phyloP scores from a whole-genome alignment of 1,140 invertebrate species.

The Bombus pascuorum region DNA sequence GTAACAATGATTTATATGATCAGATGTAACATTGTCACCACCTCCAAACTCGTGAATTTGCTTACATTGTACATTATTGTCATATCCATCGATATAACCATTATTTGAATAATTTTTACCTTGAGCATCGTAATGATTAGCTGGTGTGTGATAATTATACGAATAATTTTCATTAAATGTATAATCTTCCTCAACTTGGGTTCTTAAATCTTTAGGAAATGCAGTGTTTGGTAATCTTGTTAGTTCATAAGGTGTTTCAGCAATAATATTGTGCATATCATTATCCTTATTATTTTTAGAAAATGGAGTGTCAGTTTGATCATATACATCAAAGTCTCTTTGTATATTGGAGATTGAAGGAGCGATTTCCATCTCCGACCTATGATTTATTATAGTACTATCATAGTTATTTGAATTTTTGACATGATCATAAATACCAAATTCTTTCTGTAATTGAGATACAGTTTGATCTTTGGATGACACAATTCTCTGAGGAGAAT shows the following conservation, averaged over 20 bases:
- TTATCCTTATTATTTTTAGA: constrained; percentile 60
- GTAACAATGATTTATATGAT: constrained; percentile 73
- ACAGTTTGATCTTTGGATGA: constrained; percentile 54
- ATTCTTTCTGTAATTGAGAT: constrained; percentile 66
- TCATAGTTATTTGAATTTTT: constrained; percentile 61
- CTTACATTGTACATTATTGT: constrained; percentile 67
- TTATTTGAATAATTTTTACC: constrained; percentile 72
- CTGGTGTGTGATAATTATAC: constrained; percentile 74
- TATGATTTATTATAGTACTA: constrained; percentile 51
- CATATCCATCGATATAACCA: constrained; percentile 72
- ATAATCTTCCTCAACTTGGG: constrained; percentile 60
- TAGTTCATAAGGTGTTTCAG: constrained; percentile 71
- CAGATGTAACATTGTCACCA: constrained; percentile 67
- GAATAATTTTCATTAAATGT: constrained; percentile 69
- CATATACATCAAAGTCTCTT: constrained; percentile 64
- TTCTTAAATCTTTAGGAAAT: constrained; percentile 58
- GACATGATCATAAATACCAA: constrained; percentile 56
- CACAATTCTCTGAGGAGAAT: constrained; percentile 40
- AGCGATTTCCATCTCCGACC: constrained; percentile 47
- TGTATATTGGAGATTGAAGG: constrained; percentile 62
- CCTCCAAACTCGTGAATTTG: constrained; percentile 64
- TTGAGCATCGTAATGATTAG: constrained; percentile 74
- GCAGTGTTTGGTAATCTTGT: constrained; percentile 60
- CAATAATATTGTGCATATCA: constrained; percentile 40
- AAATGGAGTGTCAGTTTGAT: constrained; percentile 57